Evolutionary conservation across 2,113 vertebrate species (phyloP).

Genomic region (Sebastes fasciatus): DNA sequence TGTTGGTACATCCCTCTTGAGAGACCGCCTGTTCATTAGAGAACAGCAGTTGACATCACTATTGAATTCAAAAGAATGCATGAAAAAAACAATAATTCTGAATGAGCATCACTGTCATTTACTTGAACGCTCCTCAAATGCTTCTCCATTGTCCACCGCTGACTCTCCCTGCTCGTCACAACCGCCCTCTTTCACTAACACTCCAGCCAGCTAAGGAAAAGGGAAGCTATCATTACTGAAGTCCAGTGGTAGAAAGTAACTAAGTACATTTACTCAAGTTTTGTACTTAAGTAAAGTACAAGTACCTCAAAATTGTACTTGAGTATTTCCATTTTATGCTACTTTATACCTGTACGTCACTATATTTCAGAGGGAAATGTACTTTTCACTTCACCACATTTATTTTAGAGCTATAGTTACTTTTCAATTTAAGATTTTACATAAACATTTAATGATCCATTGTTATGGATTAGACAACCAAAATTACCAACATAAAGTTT

Average conservation of each 20-base stretch:
- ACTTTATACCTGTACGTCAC: background rate
- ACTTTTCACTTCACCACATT: too few species aligned
- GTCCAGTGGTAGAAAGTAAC: background rate
- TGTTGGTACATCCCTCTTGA: slow-evolving; percentile 25
- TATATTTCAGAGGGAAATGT: too few species aligned
- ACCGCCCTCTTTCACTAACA: slow-evolving; percentile 29
- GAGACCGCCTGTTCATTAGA: slow-evolving; percentile 46
- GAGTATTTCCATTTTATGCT: background rate
- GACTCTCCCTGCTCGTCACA: slow-evolving; percentile 47
- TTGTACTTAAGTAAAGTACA: background rate
- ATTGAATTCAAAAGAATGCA: background rate
- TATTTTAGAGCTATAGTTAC: too few species aligned
- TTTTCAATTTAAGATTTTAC: too few species aligned
- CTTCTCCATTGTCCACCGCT: slow-evolving; percentile 59
- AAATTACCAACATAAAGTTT: too few species aligned
- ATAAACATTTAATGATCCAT: too few species aligned
- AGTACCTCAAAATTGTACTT: too few species aligned
- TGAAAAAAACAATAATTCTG: background rate
- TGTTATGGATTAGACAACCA: too few species aligned
- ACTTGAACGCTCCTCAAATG: slow-evolving; percentile 64
- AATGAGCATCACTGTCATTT: slow-evolving; percentile 22
- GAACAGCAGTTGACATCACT: slow-evolving; percentile 6
- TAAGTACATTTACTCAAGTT: background rate
- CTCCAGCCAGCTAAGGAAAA: slow-evolving; percentile 63
- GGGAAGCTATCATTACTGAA: background rate